A percentile compares a stretch with the other conserved stretches of the same genome.
Evolutionary conservation across 1,140 invertebrate genomes (phyloP).

Genomic region (Xylocopa sonorina): DNA sequence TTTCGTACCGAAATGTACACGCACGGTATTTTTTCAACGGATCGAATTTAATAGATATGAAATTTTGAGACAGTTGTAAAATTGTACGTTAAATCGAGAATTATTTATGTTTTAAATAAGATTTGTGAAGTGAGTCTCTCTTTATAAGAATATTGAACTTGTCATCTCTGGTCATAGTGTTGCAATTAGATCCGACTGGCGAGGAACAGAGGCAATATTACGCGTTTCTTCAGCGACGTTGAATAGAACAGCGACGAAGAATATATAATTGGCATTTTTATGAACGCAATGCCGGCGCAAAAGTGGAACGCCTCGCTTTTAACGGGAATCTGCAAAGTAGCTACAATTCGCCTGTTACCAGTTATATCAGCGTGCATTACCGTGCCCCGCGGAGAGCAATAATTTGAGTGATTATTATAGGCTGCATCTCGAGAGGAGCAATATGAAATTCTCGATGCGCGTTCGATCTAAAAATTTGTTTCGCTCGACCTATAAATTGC

Average conservation of each 20-base stretch:
- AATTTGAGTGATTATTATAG: slow-evolving; percentile 10
- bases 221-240: neutral
- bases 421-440: neutral
- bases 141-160: neutral
- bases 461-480: neutral
- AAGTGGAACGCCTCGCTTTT: neutral
- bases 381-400: neutral
- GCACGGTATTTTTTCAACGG: too few relatives aligned
- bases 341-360: slow-evolving; percentile 6
- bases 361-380: neutral
- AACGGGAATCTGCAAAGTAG: neutral
- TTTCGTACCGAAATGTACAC: too few relatives aligned
- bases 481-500: neutral
- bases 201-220: neutral
- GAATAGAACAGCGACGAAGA: neutral
- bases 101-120: too few relatives aligned
- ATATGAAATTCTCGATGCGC: neutral
- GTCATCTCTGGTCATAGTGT: neutral
- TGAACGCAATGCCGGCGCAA: neutral
- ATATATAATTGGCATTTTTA: slow-evolving; percentile 22
- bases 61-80: too few relatives aligned
- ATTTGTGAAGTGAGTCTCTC: too few relatives aligned
- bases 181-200: neutral
- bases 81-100: too few relatives aligned
- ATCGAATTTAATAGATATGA: too few relatives aligned